Conservation (phyloP, 2,797 vertebrate species). For the Scolopax rusticola region DNA sequence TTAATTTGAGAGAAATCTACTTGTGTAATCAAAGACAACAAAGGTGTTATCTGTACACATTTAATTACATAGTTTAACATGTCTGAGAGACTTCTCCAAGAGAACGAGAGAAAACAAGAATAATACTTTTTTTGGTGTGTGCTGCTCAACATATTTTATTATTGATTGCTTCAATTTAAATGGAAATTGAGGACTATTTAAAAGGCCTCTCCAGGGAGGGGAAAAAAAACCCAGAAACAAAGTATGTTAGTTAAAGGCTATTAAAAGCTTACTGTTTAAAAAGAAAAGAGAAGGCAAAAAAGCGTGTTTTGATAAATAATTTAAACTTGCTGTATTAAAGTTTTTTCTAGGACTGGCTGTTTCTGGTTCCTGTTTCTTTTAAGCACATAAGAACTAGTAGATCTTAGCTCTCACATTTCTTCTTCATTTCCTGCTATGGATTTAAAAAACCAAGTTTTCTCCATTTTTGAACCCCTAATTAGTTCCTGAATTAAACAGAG, state of each 20-base stretch:
- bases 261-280: background rate
- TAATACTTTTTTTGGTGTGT: background rate
- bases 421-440: background rate
- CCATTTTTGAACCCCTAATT: background rate
- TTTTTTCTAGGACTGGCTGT: background rate
- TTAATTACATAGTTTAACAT: background rate
- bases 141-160: background rate
- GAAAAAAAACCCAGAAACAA: background rate
- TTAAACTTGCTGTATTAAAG: background rate
- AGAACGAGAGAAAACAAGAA: background rate
- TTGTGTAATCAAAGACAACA: background rate
- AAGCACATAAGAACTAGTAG: background rate
- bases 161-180: conserved; percentile 25
- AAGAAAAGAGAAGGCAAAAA: background rate
- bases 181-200: conserved; percentile 10
- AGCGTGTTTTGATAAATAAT: conserved; percentile 3
- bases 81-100: background rate
- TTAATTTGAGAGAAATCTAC: background rate
- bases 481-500: background rate
- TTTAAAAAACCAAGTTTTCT: background rate
- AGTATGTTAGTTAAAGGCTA: background rate
- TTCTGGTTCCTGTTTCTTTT: conserved; percentile 24
- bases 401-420: background rate
- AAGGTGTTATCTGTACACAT: background rate
- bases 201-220: background rate